Percentiles rank a stretch among this genome's conserved stretches.
Conservation (phyloP, 1,140 invertebrate species). For the Scylla paramamosain region DNA sequence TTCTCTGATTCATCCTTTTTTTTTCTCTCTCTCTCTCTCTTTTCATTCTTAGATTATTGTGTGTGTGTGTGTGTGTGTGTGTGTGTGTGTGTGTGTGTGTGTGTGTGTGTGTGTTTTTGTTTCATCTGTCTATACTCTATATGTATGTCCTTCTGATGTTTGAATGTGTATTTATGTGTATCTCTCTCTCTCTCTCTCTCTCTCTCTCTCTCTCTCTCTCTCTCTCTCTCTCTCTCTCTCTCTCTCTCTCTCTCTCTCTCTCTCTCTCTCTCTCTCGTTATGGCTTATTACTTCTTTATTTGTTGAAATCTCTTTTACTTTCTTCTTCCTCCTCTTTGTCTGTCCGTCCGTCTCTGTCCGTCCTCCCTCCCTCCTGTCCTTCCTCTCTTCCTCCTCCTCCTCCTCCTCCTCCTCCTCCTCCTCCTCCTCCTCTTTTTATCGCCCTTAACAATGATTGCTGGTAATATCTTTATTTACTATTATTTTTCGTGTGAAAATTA, state of each 20-base stretch:
- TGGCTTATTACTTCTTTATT: not conserved
- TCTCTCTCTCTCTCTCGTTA: too few species aligned
- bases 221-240: slow-evolving; percentile 5
- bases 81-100: slow-evolving; percentile 48
- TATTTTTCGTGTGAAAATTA: not conserved
- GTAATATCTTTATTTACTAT: not conserved
- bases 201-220: not conserved
- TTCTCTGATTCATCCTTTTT: too few species aligned
- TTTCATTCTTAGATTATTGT: not conserved
- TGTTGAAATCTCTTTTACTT: not conserved
- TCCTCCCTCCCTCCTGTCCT: not conserved
- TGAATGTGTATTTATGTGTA: too few species aligned
- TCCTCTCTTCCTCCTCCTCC: not conserved
- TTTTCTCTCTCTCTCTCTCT: too few species aligned
- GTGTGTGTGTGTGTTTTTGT: not conserved
- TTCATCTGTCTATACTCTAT: not conserved
- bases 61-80: slow-evolving; percentile 54
- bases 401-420: not conserved
- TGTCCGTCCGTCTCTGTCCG: not conserved
- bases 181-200: not conserved
- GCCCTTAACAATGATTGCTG: not conserved
- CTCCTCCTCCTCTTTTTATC: not conserved
- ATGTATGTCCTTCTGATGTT: too few species aligned
- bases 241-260: too few species aligned
- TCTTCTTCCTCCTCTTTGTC: not conserved